Conservation (phyloP, 2,797 vertebrate genomes). For the Pachyuromys duprasi region DNA sequence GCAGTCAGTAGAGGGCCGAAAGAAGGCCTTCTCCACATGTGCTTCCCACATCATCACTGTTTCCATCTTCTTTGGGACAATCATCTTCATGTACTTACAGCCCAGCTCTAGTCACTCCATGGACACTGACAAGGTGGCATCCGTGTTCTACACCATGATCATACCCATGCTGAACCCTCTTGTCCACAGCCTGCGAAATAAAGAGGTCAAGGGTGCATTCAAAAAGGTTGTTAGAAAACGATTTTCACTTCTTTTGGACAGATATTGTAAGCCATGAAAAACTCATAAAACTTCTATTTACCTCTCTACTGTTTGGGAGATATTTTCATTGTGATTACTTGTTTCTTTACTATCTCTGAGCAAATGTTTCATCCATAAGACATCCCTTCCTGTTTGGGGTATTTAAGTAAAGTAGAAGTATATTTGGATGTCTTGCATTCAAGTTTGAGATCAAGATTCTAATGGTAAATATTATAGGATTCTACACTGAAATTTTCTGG, state of each 20-base stretch:
- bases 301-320: background rate
- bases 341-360: background rate
- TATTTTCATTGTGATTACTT: background rate
- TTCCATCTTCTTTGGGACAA: constrained; percentile 55
- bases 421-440: background rate
- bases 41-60: constrained; percentile 57
- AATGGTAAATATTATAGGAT: background rate
- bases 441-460: background rate
- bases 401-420: background rate
- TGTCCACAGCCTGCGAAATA: constrained; percentile 25
- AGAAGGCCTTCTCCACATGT: constrained; percentile 70
- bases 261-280: no score
- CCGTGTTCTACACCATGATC: constrained; percentile 61
- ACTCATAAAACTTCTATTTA: background rate
- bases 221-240: background rate
- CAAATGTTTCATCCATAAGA: background rate
- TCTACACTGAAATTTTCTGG: background rate
- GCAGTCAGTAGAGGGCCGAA: background rate
- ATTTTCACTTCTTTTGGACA: background rate
- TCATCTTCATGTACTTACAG: constrained; percentile 69
- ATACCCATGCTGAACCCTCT: constrained; percentile 75
- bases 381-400: background rate
- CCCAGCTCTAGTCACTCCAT: constrained; percentile 65
- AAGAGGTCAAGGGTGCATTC: background rate
- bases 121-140: constrained; percentile 67